These are phyloP conservation scores for Cartodere bifasciata DNA, from an alignment of 2,888 invertebrate species.

Conservation along the genomic window DNA sequence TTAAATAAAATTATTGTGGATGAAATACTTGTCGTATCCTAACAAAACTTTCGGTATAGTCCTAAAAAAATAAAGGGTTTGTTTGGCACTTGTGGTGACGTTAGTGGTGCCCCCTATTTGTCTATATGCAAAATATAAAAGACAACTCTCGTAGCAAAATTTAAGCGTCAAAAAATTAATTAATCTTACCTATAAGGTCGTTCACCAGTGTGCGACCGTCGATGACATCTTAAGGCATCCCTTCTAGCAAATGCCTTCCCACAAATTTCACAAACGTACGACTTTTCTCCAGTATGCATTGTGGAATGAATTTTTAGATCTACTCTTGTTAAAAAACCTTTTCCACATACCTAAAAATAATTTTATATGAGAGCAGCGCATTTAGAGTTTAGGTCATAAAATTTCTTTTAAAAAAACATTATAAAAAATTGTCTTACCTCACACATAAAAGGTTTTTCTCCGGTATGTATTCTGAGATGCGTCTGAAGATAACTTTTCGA, in stretches of 20 bases:
- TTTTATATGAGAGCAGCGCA: no score
- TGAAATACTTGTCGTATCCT: no score
- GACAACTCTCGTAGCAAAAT: no score
- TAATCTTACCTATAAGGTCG: conserved; percentile 37
- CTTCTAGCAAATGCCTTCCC: conserved; percentile 47
- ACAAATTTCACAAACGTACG: conserved; percentile 47
- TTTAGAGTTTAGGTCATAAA: no score
- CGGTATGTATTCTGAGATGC: conserved; percentile 45
- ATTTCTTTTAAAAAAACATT: no score
- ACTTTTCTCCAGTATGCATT: conserved; percentile 49
- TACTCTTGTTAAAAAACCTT: conserved; percentile 45
- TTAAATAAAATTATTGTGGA: no score
- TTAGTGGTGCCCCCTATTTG: no score
- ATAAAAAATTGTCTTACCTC: conserved; percentile 37
- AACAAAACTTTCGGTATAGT: no score
- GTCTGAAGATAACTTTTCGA: conserved; percentile 48
- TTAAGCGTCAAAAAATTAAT: neutral
- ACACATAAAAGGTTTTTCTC: conserved; percentile 47
- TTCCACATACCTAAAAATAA: conserved; percentile 36
- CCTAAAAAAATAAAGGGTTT: no score
- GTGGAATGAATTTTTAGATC: conserved; percentile 47
- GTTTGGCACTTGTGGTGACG: no score
- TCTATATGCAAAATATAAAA: no score
- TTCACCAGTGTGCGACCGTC: conserved; percentile 45
- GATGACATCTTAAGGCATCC: conserved; percentile 45